Evolutionary conservation across 2,113 vertebrate genomes (phyloP), one percentile per base, ranked within the genome.

Genomic region (Malurus elegans): DNA sequence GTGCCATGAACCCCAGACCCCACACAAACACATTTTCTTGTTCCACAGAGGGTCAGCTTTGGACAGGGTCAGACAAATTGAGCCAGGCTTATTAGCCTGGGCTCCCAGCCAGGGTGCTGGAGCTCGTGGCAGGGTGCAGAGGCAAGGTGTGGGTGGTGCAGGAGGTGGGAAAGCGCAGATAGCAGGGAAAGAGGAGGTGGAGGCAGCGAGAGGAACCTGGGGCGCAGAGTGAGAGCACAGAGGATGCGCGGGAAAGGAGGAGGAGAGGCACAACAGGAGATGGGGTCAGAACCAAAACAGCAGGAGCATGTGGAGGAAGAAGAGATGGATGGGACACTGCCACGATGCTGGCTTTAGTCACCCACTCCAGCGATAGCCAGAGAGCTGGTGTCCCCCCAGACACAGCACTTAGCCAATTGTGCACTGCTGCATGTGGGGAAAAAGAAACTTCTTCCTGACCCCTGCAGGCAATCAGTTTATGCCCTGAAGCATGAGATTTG

Each of bases 401-500:
- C 45, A 57, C 1, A 1, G 40, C 79, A 85, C 18, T 85, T 57
- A 66, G 70, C 42, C 94, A 85, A 3, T 38, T 83, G 87, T 74
- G 67, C 67, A 82, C 12, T 80, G 36, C 75, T 80, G 62, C 8
- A 4, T 73, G 47, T 78, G 87, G 67, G 76, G 86, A 92, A 93
- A 96, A 89, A 86, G 89, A 96, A 92, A 82, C 82, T 94, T 96
- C 91, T 93, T 95, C 76, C 85, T 97, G 96, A 97, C 96, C 96
- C 91, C 93, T 91, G 85, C 87, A 96, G 96, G 95, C 92, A 97
- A 97, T 97, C 91, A 95, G 94, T 95, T 96, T 96, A 95, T 53
- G 87, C 96, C 95, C 96, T 96, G 96, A 97, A 97, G 97, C 97
- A 96, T 97, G 96, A 97, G 95, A 97, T 97, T 97, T 97, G 96